Percentiles rank a stretch among this genome's conserved stretches.
Evolutionary conservation across 2,797 vertebrate genomes (phyloP).

Genomic region (Acanthis flammea): DNA sequence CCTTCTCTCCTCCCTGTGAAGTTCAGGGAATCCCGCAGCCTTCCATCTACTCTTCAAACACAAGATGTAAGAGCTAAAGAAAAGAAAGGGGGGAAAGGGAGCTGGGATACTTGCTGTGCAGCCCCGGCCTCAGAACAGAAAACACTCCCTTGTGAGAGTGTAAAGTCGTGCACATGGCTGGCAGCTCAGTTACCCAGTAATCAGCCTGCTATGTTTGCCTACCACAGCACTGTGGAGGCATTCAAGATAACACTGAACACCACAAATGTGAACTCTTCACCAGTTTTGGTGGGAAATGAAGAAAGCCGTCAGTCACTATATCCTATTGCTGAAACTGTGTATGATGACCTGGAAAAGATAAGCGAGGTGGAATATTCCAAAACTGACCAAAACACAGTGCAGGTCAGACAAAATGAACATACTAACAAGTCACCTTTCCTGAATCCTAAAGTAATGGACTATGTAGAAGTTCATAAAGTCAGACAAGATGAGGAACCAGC

Average conservation of each 20-base stretch:
- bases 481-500: slow-evolving; percentile 78
- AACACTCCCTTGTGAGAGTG: slow-evolving; percentile 23
- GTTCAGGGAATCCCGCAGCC: slow-evolving; percentile 54
- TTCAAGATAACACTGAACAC: slow-evolving; percentile 23
- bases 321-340: slow-evolving; percentile 11
- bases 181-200: slow-evolving; percentile 69
- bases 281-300: slow-evolving; percentile 41
- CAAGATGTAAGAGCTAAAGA: slow-evolving; percentile 15
- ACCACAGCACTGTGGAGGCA: slow-evolving; percentile 73
- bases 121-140: not conserved
- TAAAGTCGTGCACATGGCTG: slow-evolving; percentile 81
- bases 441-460: slow-evolving; percentile 74
- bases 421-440: slow-evolving; percentile 43
- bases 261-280: not conserved
- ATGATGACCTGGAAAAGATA: not conserved
- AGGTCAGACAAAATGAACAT: slow-evolving; percentile 10
- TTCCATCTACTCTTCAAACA: slow-evolving; percentile 4
- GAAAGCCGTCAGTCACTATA: slow-evolving; percentile 5
- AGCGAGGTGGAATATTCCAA: slow-evolving; percentile 25
- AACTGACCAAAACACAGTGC: slow-evolving; percentile 28
- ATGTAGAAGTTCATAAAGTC: slow-evolving; percentile 89
- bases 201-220: slow-evolving; percentile 65
- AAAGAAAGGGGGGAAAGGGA: slow-evolving; percentile 2
- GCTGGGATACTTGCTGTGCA: not conserved
- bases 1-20: slow-evolving; percentile 86